Conservation (phyloP, 2,113 vertebrate species). For the Phasianus colchicus region DNA sequence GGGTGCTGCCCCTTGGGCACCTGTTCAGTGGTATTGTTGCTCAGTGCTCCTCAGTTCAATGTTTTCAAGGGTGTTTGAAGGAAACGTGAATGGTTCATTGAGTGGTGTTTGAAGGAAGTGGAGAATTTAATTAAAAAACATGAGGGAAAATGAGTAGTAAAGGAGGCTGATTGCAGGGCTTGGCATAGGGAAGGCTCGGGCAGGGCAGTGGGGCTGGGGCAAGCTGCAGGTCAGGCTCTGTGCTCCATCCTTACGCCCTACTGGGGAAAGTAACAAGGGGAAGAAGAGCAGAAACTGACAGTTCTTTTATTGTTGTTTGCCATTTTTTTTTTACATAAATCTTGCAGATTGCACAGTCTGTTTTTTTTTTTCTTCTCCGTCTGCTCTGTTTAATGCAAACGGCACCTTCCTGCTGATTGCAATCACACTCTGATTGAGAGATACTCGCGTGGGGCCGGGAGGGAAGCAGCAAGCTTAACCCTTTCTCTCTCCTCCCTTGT, state of each 20-base stretch:
- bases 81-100: conserved; percentile 77
- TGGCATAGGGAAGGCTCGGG: background rate
- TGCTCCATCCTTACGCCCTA: background rate
- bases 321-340: conserved; percentile 63
- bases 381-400: conserved; percentile 71
- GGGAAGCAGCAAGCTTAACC: conserved; percentile 58
- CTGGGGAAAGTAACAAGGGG: background rate
- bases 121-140: conserved; percentile 81
- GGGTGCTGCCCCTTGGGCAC: background rate
- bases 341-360: conserved; percentile 72
- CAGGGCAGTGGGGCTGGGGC: accelerated
- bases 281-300: background rate
- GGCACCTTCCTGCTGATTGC: conserved; percentile 75
- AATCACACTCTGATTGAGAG: conserved; percentile 79
- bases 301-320: conserved; percentile 65
- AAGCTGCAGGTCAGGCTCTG: background rate
- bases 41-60: conserved; percentile 50
- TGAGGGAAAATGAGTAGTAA: conserved; percentile 76
- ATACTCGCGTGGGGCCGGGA: conserved; percentile 37
- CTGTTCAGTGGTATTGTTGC: background rate
- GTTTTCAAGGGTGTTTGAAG: conserved; percentile 80
- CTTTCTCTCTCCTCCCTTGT: background rate
- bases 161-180: conserved; percentile 60
- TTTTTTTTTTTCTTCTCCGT: background rate
- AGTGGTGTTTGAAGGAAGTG: conserved; percentile 75